Evolutionary conservation across 2,113 vertebrate species (phyloP).

Genomic region (Macrotis lagotis): DNA sequence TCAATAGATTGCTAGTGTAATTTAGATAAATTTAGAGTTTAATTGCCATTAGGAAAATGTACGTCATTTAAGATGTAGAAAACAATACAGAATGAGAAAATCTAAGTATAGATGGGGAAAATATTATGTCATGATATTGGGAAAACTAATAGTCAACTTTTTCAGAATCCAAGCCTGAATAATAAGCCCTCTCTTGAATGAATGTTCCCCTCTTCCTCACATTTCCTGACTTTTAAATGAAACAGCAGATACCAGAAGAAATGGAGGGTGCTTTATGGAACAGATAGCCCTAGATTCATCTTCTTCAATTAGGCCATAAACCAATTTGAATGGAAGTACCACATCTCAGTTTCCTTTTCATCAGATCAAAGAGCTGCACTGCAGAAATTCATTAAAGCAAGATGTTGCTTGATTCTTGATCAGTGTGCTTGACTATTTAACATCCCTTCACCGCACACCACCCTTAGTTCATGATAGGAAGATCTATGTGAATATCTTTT

Average conservation of each 20-base stretch:
- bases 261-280: background rate
- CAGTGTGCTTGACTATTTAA: background rate
- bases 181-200: background rate
- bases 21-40: slow-evolving; percentile 61
- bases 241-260: background rate
- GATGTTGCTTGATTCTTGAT: background rate
- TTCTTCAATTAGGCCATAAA: slow-evolving; percentile 1
- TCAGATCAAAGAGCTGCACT: background rate
- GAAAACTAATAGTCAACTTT: background rate
- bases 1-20: slow-evolving; percentile 63
- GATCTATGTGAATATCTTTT: background rate
- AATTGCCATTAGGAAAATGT: slow-evolving; percentile 59
- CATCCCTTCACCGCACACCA: background rate
- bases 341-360: background rate
- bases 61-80: slow-evolving; percentile 34
- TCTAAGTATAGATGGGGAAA: background rate
- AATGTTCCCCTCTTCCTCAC: background rate
- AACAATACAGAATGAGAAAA: background rate
- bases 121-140: background rate
- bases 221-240: slow-evolving; percentile 22
- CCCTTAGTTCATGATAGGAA: background rate
- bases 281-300: background rate
- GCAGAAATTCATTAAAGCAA: background rate
- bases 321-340: background rate
- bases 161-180: background rate